phyloP scores from a whole-genome alignment of 2,113 vertebrate species.

The Lampris incognitus region DNA sequence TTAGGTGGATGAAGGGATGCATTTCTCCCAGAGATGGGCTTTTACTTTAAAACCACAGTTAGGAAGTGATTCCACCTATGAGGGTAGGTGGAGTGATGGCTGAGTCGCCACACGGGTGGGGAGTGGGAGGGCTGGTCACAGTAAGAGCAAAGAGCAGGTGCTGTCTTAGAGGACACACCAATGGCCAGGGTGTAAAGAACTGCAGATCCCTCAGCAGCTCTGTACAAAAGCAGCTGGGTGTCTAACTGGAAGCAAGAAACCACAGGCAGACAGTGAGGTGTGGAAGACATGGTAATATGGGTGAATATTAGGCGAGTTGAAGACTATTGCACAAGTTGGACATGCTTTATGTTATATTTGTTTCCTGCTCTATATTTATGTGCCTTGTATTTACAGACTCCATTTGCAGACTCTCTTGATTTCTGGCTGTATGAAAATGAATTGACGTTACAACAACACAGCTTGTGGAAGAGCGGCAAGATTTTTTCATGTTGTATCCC shows the following conservation, averaged over 20 bases:
- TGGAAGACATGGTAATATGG: not conserved
- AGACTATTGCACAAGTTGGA: conserved; percentile 9
- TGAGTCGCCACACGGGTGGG: not conserved
- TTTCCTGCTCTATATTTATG: conserved; percentile 13
- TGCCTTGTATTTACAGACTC: conserved; percentile 19
- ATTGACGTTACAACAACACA: conserved; percentile 35
- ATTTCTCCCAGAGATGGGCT: not conserved
- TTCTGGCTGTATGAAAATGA: conserved; percentile 27
- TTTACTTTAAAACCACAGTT: not conserved
- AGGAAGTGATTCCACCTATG: no score
- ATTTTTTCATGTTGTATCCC: no score
- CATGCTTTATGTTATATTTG: not conserved
- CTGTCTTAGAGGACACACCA: not conserved
- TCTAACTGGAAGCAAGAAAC: conserved; percentile 16
- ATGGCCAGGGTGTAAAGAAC: not conserved
- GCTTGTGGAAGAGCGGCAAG: conserved; percentile 12
- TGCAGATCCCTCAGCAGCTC: conserved; percentile 24
- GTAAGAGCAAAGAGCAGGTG: no score
- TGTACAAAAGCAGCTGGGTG: not conserved
- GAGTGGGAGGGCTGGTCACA: not conserved
- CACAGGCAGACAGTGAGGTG: not conserved
- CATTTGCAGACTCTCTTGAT: not conserved
- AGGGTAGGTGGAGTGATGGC: no score
- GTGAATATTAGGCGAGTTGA: not conserved
- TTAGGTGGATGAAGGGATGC: not conserved